Evolutionary conservation across 2,888 invertebrate species (phyloP).

Genomic region (Adelognathus sp.): DNA sequence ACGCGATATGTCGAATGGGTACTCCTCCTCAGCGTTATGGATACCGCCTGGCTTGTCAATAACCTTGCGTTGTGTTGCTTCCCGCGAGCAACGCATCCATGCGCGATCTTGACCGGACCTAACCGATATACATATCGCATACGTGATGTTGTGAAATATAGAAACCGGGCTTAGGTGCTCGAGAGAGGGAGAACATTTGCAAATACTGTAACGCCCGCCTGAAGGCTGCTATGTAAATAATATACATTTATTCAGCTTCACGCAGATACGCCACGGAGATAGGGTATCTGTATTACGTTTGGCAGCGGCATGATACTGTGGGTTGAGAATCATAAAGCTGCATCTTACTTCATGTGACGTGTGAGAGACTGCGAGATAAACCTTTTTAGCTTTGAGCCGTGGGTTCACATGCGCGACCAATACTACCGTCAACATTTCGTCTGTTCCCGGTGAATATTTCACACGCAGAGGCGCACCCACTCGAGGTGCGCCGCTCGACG

Average conservation of each 20-base stretch:
- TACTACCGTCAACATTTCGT: constrained; percentile 16
- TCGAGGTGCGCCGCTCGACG: constrained; percentile 49
- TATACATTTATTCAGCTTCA: constrained; percentile 37
- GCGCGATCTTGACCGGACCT: constrained; percentile 11
- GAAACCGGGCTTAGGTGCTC: constrained; percentile 2
- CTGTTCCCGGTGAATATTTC: constrained; percentile 60
- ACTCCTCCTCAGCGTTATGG: too few species aligned
- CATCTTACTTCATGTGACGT: too few species aligned
- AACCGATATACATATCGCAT: constrained; percentile 32
- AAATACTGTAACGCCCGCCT: neutral
- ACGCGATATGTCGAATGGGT: constrained; percentile 70
- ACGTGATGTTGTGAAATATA: constrained; percentile 42
- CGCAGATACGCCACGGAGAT: neutral
- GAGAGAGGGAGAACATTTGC: constrained; percentile 28
- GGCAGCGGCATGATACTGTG: neutral
- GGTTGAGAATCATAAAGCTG: too few species aligned
- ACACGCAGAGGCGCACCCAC: constrained; percentile 56
- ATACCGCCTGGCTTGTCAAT: too few species aligned
- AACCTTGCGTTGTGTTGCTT: constrained; percentile 1
- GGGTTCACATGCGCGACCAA: neutral
- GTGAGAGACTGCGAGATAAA: too few species aligned
- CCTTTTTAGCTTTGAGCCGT: too few species aligned
- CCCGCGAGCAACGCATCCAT: neutral
- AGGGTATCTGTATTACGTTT: neutral
- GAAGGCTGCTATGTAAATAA: constrained; percentile 28